These are phyloP conservation scores for Mesitornis unicolor DNA, from an alignment of 2,113 vertebrate species.

Conservation along the genomic window DNA sequence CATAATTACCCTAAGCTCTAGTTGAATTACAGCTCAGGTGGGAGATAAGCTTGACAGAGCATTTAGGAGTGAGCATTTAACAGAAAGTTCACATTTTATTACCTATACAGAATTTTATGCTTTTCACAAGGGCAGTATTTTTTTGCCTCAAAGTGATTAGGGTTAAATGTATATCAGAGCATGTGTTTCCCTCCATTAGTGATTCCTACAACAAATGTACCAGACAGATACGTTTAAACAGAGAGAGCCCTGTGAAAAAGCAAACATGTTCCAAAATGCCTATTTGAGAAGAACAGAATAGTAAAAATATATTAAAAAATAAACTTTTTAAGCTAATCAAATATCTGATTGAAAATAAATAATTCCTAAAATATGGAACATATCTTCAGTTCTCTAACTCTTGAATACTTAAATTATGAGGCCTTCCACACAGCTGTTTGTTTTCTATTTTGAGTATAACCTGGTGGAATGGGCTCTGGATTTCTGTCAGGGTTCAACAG, in stretches of 20 bases:
- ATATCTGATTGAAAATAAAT: background rate
- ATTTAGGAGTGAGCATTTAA: no score
- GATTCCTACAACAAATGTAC: background rate
- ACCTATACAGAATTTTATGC: background rate
- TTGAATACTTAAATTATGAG: background rate
- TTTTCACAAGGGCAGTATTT: background rate
- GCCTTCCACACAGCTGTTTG: background rate
- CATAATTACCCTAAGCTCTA: background rate
- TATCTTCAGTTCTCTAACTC: background rate
- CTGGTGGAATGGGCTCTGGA: background rate
- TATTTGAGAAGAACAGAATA: background rate
- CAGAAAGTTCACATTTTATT: background rate
- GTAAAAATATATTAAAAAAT: no score
- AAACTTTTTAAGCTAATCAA: background rate
- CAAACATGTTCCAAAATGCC: background rate
- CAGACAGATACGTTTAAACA: background rate
- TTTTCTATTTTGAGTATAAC: background rate
- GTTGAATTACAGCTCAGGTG: background rate
- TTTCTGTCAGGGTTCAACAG: background rate
- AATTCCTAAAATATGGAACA: background rate
- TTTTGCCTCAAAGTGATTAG: background rate
- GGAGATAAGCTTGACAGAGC: background rate
- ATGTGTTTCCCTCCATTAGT: background rate
- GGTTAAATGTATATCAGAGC: background rate
- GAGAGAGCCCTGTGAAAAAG: background rate